Base-by-base conservation (phyloP, 2,888 invertebrate species). In the Balanococcus diminutus region DNA sequence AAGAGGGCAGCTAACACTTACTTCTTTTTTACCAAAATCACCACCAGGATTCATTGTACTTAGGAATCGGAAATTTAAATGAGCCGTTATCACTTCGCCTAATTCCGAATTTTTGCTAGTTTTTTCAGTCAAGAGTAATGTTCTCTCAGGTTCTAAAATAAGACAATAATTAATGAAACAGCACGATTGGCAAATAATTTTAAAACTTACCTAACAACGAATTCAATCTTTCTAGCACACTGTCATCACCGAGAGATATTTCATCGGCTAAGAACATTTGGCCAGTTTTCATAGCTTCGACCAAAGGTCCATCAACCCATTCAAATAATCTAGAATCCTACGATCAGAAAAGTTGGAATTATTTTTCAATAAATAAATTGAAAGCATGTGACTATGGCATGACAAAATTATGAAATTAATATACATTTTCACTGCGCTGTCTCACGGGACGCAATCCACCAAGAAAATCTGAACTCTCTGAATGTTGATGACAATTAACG, bases 41-140 rank as follows among this genome's bases (percentile, higher is more conserved):
- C 99, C 99, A 14, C 99, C 98, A 8, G 99, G 99, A 91, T 99
- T 99, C 99, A 99, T 99, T 0, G 99, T 99, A 1, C 97, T 98
- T 86, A 99, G 93, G 89, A 99, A 96, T 88, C 96, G 94, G 89
- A 99, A 99, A 11, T 93, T 92, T 6, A 93, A 90, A 86, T 92
- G 89, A 0, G 95, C 95, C 67, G 95, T 92, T 2, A 94, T 91
- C 39, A 93, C 91, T 85, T 85, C 85, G 22, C 89, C 87, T 88
- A 85, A 89, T 87, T 88, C 89, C 87, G 90, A 89, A 4, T 89
- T 88, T 1, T 89, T 88, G 46, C 89, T 89, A 1, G 88, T 88
- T 89, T 97, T 96, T 91, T 99, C 99, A 0, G 98, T 95, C 86
- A 99, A 90, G 39, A 99, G 91, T 51, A 99, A 91, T 85, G 94